Base-by-base conservation (phyloP, 2,113 vertebrate species). In the Geococcyx californianus region DNA sequence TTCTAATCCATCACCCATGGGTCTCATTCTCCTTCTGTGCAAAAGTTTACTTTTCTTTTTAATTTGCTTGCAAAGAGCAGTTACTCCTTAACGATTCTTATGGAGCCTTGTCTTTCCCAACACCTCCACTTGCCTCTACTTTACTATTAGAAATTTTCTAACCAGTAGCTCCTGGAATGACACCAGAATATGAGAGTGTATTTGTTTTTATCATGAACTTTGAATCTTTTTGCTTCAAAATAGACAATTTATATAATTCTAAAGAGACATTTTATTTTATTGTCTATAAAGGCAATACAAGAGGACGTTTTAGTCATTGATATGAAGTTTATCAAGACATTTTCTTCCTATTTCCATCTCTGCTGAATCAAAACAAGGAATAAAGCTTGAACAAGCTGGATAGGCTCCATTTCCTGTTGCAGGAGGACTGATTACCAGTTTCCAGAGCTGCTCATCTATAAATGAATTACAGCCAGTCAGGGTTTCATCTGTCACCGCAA, bases 1-100 rank as follows among this genome's bases (percentile, higher is more conserved):
- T 49, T n/a, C 19, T 8, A 1, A 8, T n/a, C 47, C 9, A 1
- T 25, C 34, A 75, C 56, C 16, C 3, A 0, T 20, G 13, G 9
- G 2, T 62, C n/a, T 90, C 60, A 18, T 49, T 70, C 33, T 72
- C 5, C 34, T 63, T 90, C 56, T 26, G 38, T 47, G 26, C 11
- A 85, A 33, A 74, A n/a, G 2, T 47, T 86, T 45, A 3, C 2
- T 49, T 95, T 82, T 40, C 38, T 49, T 55, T 67, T 55, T 34
- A 28, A 75, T 31, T 91, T 75, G 40, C 18, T 64, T 69, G 19
- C 20, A 60, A 75, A 63, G 3, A 45, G 3, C 8, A 60, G 5
- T 66, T 70, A 38, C 58, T 69, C 56, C 34, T 75, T 23, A 42
- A n/a, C 13, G 3, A 23, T 51, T 47, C 8, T 44, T 6, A 19